A percentile compares a stretch with the other conserved stretches of the same genome.
Evolutionary conservation across 2,797 vertebrate genomes (phyloP).

Genomic region (Taeniopygia guttata): DNA sequence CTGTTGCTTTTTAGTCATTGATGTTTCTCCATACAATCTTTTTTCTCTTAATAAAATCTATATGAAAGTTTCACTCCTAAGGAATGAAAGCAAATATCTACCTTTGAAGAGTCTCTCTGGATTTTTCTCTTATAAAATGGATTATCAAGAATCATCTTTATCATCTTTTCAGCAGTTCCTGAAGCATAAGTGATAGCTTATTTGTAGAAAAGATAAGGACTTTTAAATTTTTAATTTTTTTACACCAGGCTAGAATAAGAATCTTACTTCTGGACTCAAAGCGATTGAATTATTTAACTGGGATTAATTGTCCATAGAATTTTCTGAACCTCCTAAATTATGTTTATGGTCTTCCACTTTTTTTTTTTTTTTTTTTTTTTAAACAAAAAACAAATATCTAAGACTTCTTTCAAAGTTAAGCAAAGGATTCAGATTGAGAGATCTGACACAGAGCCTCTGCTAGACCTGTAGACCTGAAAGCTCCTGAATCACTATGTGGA

Average conservation of each 20-base stretch:
- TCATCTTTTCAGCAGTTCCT: neutral
- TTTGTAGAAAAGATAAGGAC: neutral
- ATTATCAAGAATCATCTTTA: neutral
- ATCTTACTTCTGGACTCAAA: neutral
- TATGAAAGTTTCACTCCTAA: neutral
- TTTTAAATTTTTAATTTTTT: neutral
- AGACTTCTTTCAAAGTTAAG: neutral
- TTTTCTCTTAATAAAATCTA: neutral
- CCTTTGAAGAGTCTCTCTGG: neutral
- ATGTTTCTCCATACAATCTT: neutral
- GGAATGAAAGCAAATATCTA: neutral
- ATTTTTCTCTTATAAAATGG: neutral
- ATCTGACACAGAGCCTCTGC: neutral
- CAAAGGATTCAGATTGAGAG: neutral
- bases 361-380: neutral
- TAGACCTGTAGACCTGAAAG: neutral
- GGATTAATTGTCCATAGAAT: neutral
- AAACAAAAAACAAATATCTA: neutral
- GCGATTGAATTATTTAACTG: neutral
- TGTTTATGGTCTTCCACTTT: neutral
- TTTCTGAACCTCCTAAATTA: neutral
- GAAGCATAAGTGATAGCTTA: neutral
- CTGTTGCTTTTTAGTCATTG: neutral
- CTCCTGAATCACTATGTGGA: neutral
- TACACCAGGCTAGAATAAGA: neutral